phyloP scores from a whole-genome alignment of 2,113 vertebrate genomes.

The Isichthys henryi region DNA sequence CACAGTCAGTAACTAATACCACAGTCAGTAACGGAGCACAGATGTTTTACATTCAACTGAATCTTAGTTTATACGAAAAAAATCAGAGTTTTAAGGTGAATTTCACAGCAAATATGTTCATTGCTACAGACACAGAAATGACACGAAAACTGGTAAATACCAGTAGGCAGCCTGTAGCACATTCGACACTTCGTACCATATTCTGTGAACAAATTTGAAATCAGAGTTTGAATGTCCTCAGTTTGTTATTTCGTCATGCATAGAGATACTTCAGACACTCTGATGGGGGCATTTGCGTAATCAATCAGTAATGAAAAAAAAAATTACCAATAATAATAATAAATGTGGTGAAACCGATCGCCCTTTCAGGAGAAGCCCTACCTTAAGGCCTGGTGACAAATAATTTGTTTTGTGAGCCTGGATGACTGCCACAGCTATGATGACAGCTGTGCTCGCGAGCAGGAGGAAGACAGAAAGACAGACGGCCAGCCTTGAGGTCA shows the following conservation, averaged over 20 bases:
- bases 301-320: background rate
- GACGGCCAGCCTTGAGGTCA: constrained; percentile 61
- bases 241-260: background rate
- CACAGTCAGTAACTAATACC: background rate
- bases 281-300: background rate
- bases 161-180: background rate
- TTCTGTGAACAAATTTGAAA: background rate
- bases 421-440: constrained; percentile 72
- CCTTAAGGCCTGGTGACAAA: constrained; percentile 69
- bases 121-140: background rate
- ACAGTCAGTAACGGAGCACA: background rate
- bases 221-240: background rate
- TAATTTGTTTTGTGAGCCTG: constrained; percentile 63
- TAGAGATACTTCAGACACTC: background rate
- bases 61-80: background rate
- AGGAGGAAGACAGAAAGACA: constrained; percentile 62
- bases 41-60: background rate
- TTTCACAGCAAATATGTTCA: background rate
- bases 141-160: background rate
- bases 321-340: background rate
- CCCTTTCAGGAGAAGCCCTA: constrained; percentile 37
- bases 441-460: constrained; percentile 69
- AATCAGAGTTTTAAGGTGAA: background rate
- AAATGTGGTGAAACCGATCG: background rate
- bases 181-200: background rate